phyloP scores from a whole-genome alignment of 1,140 invertebrate species.

The Lordiphosa clarofinis region DNA sequence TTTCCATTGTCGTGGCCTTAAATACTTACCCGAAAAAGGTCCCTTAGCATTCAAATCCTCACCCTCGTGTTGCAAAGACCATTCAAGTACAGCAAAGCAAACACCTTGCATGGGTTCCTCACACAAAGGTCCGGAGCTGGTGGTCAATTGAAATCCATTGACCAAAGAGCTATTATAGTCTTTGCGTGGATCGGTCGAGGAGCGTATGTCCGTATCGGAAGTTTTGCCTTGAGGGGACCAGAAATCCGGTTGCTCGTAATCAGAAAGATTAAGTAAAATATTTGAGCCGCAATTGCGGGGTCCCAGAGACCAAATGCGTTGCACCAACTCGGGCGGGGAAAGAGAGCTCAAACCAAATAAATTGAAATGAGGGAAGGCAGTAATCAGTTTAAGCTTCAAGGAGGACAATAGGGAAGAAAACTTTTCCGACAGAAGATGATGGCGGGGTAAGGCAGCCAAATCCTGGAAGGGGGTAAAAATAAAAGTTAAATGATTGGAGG shows the following conservation, averaged over 20 bases:
- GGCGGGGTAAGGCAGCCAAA: slow-evolving; percentile 38
- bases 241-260: slow-evolving; percentile 80
- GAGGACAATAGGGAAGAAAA: slow-evolving; percentile 31
- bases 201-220: slow-evolving; percentile 42
- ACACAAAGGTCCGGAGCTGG: slow-evolving; percentile 93
- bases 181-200: slow-evolving; percentile 79
- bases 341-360: slow-evolving; percentile 45
- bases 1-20: too few relatives aligned
- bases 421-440: slow-evolving; percentile 63
- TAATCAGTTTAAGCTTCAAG: slow-evolving; percentile 85
- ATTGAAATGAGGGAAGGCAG: slow-evolving; percentile 81
- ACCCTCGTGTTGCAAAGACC: slow-evolving; percentile 82
- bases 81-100: slow-evolving; percentile 92
- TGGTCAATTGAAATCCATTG: slow-evolving; percentile 96
- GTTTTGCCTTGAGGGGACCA: slow-evolving; percentile 45
- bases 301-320: slow-evolving; percentile 94
- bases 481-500: too few relatives aligned
- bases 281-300: slow-evolving; percentile 94
- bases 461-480: slow-evolving; percentile 37
- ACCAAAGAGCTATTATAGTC: slow-evolving; percentile 90
- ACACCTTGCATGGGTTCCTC: slow-evolving; percentile 98
- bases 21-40: slow-evolving; percentile 81
- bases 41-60: slow-evolving; percentile 80
- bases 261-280: slow-evolving; percentile 88
- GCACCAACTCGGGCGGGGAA: slow-evolving; percentile 74